Base-by-base conservation (phyloP, 2,113 vertebrate genomes). In the Anthoscopus minutus region DNA sequence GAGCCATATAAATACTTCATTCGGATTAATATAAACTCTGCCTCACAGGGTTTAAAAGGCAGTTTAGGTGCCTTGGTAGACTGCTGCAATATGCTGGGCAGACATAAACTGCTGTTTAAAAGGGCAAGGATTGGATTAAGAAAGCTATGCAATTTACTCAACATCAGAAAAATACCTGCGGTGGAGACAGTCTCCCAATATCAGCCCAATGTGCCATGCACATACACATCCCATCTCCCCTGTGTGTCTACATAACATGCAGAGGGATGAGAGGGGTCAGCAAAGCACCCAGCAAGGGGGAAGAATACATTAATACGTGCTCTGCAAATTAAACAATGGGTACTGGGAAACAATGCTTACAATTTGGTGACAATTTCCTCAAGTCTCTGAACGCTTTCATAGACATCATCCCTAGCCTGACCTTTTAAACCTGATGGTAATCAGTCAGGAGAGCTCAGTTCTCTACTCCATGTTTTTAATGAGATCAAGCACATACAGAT, bases 211-310 rank as follows among this genome's bases (percentile, higher is more conserved):
- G 48, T 60, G 13, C 47, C 27, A 10, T 1, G 12, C 3, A 21
- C 16, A 86, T 42, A n/a, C 22, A 31, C 12, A 11, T 2, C 8
- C 37, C 22, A 8, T 11, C 23, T 53, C 30, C 44, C 45, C 50
- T 10, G 5, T 11, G 30, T 2, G 0, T 33, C 22, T 25, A 1
- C 13, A n/a, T 8, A 25, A 48, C 7, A 6, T 11, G 11, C 51
- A 58, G 31, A 62, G 33, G 23, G 22, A 85, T 15, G 37, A 74
- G 14, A 48, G 12, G 7, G 23, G 9, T 35, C 50, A 72, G 35
- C 9, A 89, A 60, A 76, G 56, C 48, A n/a, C 9, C 10, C 23
- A 42, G 88, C 1, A 5, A 72, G 81, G 15, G 22, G 70, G 28
- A 44, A 54, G 45, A 64, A 47, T 11, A 60, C 22, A 31, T 7